Evolutionary conservation across 2,797 vertebrate species (phyloP).

Genomic region (Epinephelus awoara): DNA sequence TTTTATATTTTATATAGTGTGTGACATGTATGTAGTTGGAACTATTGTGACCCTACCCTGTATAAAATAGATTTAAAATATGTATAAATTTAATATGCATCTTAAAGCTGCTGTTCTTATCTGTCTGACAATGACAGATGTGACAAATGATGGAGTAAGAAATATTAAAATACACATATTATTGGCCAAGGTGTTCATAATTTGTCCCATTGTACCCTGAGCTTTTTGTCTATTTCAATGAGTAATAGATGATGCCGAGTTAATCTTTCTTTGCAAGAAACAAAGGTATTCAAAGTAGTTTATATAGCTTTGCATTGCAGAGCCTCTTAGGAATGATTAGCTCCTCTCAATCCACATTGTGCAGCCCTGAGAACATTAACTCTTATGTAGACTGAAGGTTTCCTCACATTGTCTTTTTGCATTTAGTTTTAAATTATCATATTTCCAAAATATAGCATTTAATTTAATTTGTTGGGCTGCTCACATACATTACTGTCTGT

Average conservation of each 20-base stretch:
- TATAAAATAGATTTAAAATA: background rate
- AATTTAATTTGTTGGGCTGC: background rate
- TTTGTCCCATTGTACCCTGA: background rate
- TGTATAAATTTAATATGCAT: no score
- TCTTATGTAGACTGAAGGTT: conserved; percentile 17
- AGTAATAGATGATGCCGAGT: conserved; percentile 1
- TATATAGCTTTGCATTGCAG: conserved; percentile 70
- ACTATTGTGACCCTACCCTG: background rate
- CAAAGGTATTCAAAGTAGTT: conserved; percentile 71
- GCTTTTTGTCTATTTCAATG: conserved; percentile 8
- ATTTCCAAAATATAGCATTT: background rate
- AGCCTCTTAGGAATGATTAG: conserved; percentile 78
- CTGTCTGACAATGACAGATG: background rate
- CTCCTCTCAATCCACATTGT: conserved; percentile 65
- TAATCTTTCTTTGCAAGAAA: conserved; percentile 60
- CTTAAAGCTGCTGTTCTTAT: background rate
- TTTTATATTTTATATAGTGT: background rate
- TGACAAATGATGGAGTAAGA: no score
- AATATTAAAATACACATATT: background rate
- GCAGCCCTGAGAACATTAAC: conserved; percentile 58
- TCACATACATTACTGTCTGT: background rate
- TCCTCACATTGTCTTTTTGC: background rate
- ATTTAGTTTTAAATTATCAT: background rate
- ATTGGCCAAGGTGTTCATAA: background rate
- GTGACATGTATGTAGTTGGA: background rate